Evolutionary conservation across 2,113 vertebrate species (phyloP), one percentile per base, ranked within the genome.

Genomic region (Drymodes brunneopygia): DNA sequence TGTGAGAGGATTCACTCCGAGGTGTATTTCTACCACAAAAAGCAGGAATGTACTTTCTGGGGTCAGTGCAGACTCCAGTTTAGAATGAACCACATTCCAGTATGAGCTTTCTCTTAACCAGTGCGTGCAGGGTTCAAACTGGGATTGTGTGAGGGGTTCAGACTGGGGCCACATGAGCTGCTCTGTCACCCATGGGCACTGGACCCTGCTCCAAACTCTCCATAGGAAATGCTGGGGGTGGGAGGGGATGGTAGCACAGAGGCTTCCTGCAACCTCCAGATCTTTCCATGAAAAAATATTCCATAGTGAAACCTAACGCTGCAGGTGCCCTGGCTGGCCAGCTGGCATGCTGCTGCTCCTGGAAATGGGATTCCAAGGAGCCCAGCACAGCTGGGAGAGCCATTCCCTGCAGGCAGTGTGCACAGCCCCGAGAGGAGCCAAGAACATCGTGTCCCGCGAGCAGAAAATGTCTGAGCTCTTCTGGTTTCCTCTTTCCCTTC

Each of bases 391-490:
- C 96, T 97, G 92, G 86, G 86, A 92, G 93, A 97, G 79, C 90
- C 87, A 93, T 97, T 97, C 95, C 92, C 96, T 92, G 92, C 80
- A 89, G 93, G 94, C 93, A 92, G 86, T 24, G 1, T 95, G 51
- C 84, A 94, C 84, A 77, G 80, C 91, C 78, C 77, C 6, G 18
- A 6, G 1, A 56, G 90, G 82, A 96, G 93, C 94, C 87, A 97
- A 97, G 94, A 96, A 95, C 94, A 95, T 97, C 89, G 74, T 96
- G 95, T 95, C 82, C 96, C 84, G 44, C 67, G 87, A 84, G 77
- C 83, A 92, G 85, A 81, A 75, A 96, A 64, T 75, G 80, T 18
- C 86, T 95, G 84, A 88, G 71, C 88, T 83, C 64, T 92, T 89
- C 87, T 91, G 77, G 71, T 77, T 83, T 90, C 87, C 71, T 83